Evolutionary conservation across 2,888 invertebrate genomes (phyloP).

Genomic region (Netelia melanura): DNA sequence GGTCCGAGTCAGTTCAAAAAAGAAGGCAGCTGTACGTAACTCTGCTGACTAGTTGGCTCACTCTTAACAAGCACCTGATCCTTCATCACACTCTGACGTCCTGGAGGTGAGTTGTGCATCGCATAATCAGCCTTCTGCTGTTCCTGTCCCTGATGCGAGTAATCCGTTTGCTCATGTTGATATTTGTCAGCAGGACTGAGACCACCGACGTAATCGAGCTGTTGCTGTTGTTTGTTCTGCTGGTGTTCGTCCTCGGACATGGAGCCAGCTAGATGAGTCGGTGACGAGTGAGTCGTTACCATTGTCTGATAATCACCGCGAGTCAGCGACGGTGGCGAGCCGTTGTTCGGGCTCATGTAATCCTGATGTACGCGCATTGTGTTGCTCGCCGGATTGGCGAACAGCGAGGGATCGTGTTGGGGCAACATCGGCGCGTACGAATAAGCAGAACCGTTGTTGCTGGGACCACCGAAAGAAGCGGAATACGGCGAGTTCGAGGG

Average conservation of each 20-base stretch:
- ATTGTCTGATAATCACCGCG: constrained; percentile 82
- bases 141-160: constrained; percentile 82
- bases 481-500: constrained; percentile 89
- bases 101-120: constrained; percentile 79
- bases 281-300: constrained; percentile 82
- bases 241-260: constrained; percentile 84
- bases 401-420: constrained; percentile 91
- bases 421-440: constrained; percentile 87
- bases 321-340: constrained; percentile 87
- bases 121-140: constrained; percentile 78
- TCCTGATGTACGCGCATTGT: constrained; percentile 88
- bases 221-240: constrained; percentile 80
- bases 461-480: constrained; percentile 85
- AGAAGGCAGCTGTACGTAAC: constrained; percentile 91
- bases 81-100: constrained; percentile 84
- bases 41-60: constrained; percentile 87
- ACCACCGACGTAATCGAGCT: constrained; percentile 80
- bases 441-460: constrained; percentile 82
- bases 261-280: constrained; percentile 76
- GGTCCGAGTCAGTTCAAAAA: constrained; percentile 89
- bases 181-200: constrained; percentile 86
- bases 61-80: constrained; percentile 86
- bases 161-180: constrained; percentile 87
- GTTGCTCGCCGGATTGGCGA: constrained; percentile 85
- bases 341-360: constrained; percentile 88